These are phyloP conservation scores for Pyrocoelia pectoralis DNA, from an alignment of 2,888 invertebrate species.

Conservation along the genomic window DNA sequence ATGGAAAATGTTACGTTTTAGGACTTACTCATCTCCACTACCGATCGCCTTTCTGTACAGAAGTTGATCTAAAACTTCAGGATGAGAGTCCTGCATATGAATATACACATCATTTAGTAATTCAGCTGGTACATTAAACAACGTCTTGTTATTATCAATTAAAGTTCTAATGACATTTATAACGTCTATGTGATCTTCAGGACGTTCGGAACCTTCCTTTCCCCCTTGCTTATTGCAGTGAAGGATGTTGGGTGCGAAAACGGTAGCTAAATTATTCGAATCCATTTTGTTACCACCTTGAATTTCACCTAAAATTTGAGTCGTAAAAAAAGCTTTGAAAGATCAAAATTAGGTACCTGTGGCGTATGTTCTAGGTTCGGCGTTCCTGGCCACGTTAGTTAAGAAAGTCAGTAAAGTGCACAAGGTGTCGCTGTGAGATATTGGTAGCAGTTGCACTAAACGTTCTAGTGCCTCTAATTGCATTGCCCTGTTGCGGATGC, in stretches of 20 bases:
- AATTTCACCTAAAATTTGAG: constrained; percentile 61
- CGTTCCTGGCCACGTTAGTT: constrained; percentile 76
- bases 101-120: constrained; percentile 87
- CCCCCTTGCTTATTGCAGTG: constrained; percentile 73
- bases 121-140: constrained; percentile 82
- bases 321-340: background rate
- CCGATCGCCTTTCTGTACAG: constrained; percentile 58
- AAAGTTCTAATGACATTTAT: constrained; percentile 87
- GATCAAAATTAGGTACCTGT: constrained; percentile 48
- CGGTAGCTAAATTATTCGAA: constrained; percentile 88
- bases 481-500: constrained; percentile 81
- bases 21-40: constrained; percentile 60
- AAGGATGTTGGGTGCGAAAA: constrained; percentile 93
- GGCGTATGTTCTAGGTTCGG: constrained; percentile 70
- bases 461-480: constrained; percentile 86
- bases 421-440: constrained; percentile 89
- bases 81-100: constrained; percentile 84
- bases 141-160: constrained; percentile 75
- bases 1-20: background rate
- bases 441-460: constrained; percentile 84
- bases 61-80: constrained; percentile 78
- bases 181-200: constrained; percentile 84
- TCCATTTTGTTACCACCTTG: constrained; percentile 93
- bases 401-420: constrained; percentile 84
- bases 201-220: constrained; percentile 65